These are phyloP conservation scores for Notothenia rossii DNA, from an alignment of 2,113 vertebrate species.

Conservation along the genomic window DNA sequence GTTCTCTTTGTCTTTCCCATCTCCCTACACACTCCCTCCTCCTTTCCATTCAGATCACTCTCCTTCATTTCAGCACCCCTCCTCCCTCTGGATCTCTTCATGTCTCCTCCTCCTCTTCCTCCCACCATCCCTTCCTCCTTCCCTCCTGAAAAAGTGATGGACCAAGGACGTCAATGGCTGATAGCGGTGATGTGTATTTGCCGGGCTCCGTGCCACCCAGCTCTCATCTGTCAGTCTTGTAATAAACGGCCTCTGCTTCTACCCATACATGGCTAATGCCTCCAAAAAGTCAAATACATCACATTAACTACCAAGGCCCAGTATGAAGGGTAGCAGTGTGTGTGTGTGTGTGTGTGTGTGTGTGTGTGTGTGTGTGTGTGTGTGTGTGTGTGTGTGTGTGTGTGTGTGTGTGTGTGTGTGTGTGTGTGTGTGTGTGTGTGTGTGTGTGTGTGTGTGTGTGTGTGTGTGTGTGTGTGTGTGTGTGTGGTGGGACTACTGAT, in stretches of 20 bases:
- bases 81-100: constrained; percentile 39
- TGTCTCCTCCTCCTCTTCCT: constrained; percentile 14
- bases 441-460: constrained; percentile 24
- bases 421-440: constrained; percentile 36
- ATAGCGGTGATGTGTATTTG: constrained; percentile 51
- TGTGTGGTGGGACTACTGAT: constrained; percentile 46
- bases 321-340: background rate
- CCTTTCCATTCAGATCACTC: constrained; percentile 73
- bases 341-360: constrained; percentile 26
- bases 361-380: constrained; percentile 27
- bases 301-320: constrained; percentile 58
- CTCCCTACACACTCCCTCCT: constrained; percentile 36
- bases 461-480: constrained; percentile 24
- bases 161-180: constrained; percentile 64
- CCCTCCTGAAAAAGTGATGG: constrained; percentile 27
- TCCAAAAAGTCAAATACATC: constrained; percentile 71
- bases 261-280: constrained; percentile 75
- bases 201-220: constrained; percentile 41
- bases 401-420: constrained; percentile 30
- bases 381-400: constrained; percentile 23
- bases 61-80: constrained; percentile 50
- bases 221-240: constrained; percentile 66
- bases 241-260: constrained; percentile 66
- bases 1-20: constrained; percentile 37
- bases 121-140: constrained; percentile 19